Percentiles rank a stretch among this genome's conserved stretches.
Evolutionary conservation across 1,140 invertebrate genomes (phyloP).

Genomic region (Cotesia glomerata): DNA sequence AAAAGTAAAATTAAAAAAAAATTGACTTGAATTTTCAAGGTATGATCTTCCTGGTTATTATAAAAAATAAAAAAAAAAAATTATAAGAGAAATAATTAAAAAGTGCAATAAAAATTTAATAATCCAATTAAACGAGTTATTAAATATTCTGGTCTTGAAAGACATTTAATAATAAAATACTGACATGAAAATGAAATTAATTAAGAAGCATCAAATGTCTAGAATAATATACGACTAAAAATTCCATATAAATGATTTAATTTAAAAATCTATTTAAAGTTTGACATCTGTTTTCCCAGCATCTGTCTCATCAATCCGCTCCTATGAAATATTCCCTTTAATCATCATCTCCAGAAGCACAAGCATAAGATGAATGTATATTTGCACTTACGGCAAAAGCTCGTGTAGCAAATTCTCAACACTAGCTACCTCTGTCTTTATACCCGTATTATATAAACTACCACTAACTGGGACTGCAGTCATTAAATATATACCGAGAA

Average conservation of each 20-base stretch:
- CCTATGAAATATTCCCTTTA: constrained; percentile 14
- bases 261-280: constrained; percentile 22
- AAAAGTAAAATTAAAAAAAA: too few relatives aligned
- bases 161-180: too few relatives aligned
- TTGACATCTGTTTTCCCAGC: not conserved
- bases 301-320: constrained; percentile 13
- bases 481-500: not conserved
- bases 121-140: too few relatives aligned
- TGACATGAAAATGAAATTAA: not conserved
- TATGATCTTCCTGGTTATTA: too few relatives aligned
- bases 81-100: not conserved
- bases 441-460: too few relatives aligned
- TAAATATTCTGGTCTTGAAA: too few relatives aligned
- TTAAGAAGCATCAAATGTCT: not conserved
- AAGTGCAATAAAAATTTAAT: too few relatives aligned
- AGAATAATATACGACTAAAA: not conserved
- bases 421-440: too few relatives aligned
- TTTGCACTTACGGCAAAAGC: not conserved
- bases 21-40: too few relatives aligned
- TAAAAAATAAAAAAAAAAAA: not conserved
- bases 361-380: not conserved
- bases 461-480: not conserved
- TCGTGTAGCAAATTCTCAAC: too few relatives aligned
- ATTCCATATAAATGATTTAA: not conserved
- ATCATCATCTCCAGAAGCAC: not conserved